Base-by-base conservation (phyloP, 2,888 invertebrate species). In the Sesia apiformis region DNA sequence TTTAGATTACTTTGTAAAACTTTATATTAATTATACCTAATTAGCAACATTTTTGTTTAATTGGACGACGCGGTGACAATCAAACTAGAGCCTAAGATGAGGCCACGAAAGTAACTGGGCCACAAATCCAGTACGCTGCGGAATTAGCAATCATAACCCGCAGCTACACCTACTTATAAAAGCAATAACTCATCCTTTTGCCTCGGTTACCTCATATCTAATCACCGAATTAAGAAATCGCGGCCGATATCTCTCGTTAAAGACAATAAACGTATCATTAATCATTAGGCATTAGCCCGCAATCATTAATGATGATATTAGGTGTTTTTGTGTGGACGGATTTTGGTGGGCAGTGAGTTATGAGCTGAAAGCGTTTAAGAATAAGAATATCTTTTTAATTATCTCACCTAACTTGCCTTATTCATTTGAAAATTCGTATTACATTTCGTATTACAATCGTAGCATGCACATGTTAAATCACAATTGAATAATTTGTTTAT, bases 151-250 rank as follows among this genome's bases (percentile, higher is more conserved):
- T 46, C 46, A 38, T 50, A 50, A 50, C 50, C 50, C 38, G 38
- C 50, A 50, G 50, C 3, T 39, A 50, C 5, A 42, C 7, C 7
- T 8, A 46, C 46, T n/a, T 46, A 23, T 5, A 4, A 57, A 55
- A 58, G 63, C 66, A 65, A 77, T 75, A 73, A 65, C 64, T 78
- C 81, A 72, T 69, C 65, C 65, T 56, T 69, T 65, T 64, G 65
- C 61, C 63, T 63, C 60, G 63, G 62, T 84, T 81, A 74, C 81
- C 70, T 78, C 81, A 76, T 74, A 75, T 78, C 83, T 84, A 84
- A 86, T 87, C 81, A 85, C 75, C 67, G 82, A 82, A 86, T 86
- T 84, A 86, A 84, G 85, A 88, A 86, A 86, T 86, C 83, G 82
- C 76, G 78, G 72, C 72, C 80, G 78, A 79, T 79, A 80, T 76